Percentiles rank a stretch among this genome's conserved stretches.
These are phyloP conservation scores for Labeo calbasu DNA, from an alignment of 2,797 vertebrate genomes.

Conservation along the genomic window DNA sequence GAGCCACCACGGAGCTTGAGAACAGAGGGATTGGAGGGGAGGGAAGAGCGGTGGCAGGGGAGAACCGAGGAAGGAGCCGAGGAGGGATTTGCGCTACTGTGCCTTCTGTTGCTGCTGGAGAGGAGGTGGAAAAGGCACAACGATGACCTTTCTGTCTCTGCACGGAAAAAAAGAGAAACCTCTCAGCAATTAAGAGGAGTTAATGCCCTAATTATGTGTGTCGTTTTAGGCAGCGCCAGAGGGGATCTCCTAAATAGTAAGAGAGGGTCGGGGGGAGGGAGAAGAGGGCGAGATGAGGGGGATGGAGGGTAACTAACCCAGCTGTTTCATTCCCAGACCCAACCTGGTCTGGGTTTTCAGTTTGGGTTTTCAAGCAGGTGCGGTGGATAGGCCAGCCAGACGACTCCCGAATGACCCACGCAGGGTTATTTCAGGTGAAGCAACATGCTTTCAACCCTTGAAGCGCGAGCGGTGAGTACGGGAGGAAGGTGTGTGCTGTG, in stretches of 20 bases:
- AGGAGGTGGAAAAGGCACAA: conserved; percentile 45
- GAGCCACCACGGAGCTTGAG: conserved; percentile 30
- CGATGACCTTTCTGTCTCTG: conserved; percentile 61
- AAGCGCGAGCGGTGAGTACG: not conserved
- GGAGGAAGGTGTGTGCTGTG: conserved; percentile 16
- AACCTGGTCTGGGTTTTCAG: conserved; percentile 43
- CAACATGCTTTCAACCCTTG: conserved; percentile 21
- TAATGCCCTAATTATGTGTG: conserved; percentile 68
- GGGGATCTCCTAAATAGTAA: conserved; percentile 62
- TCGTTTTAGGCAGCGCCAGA: conserved; percentile 64
- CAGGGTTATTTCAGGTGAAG: conserved; percentile 35
- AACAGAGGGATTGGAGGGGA: conserved; percentile 38
- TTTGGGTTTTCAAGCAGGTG: conserved; percentile 43
- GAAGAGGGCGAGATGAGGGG: conserved; percentile 27
- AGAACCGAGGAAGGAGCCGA: conserved; percentile 15
- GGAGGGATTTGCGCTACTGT: conserved; percentile 35
- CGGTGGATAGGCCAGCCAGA: not conserved
- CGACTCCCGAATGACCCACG: conserved; percentile 1
- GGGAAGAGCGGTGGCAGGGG: conserved; percentile 27
- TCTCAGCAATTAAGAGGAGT: conserved; percentile 62
- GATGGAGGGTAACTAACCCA: conserved; percentile 38
- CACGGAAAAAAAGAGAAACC: conserved; percentile 42
- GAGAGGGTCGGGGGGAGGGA: conserved; percentile 37
- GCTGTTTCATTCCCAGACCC: conserved; percentile 51
- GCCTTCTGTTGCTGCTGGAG: conserved; percentile 51